Evolutionary conservation across 35 echinoderm and acorn worm genomes (phyloP).

Genomic region (Amphiura filiformis): DNA sequence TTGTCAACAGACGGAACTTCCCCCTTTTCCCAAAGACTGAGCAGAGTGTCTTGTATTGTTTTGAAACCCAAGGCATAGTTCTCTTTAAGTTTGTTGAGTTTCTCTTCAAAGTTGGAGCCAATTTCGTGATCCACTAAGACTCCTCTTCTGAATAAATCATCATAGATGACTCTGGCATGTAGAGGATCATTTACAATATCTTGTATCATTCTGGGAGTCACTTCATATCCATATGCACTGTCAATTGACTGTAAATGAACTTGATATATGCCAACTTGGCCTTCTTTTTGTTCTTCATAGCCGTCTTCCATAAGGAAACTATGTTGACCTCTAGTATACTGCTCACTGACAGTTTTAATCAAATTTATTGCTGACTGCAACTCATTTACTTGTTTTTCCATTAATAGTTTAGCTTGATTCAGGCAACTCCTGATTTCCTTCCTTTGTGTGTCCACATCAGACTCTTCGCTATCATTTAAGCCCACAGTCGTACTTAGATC

Average conservation of each 20-base stretch:
- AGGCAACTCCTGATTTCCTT: not conserved
- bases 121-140: not conserved
- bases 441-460: not conserved
- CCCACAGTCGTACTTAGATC: too few species aligned
- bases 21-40: too few species aligned
- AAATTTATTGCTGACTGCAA: not conserved
- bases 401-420: not conserved
- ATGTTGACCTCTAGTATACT: not conserved
- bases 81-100: not conserved
- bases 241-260: not conserved
- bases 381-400: not conserved
- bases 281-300: not conserved
- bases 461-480: too few species aligned
- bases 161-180: not conserved
- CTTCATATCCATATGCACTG: not conserved
- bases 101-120: not conserved
- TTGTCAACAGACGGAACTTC: not conserved
- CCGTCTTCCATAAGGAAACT: not conserved
- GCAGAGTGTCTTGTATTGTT: not conserved
- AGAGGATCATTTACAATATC: not conserved
- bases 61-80: not conserved
- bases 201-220: not conserved
- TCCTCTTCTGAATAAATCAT: not conserved
- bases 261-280: not conserved
- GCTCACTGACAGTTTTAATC: not conserved